Evolutionary conservation across 2,113 vertebrate genomes (phyloP).

Genomic region (Eulemur macaco): DNA sequence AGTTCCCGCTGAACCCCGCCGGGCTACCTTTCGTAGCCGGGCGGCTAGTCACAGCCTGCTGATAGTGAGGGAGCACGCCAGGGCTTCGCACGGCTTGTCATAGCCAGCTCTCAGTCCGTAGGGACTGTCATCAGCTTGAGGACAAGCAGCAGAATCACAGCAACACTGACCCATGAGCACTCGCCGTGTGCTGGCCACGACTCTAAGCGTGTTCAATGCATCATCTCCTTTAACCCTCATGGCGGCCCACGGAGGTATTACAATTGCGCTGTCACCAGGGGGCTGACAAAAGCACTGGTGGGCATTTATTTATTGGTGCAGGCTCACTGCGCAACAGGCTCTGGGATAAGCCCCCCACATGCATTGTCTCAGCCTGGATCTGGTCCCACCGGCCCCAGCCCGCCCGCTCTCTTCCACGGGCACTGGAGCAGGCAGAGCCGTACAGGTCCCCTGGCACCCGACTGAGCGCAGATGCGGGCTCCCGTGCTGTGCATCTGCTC

Average conservation of each 20-base stretch:
- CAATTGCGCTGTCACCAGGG: not conserved
- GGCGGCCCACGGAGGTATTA: fast-evolving
- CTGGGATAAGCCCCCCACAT: not conserved
- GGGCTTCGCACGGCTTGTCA: not conserved
- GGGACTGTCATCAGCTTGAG: no score
- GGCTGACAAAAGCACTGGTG: not conserved
- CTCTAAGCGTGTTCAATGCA: fast-evolving
- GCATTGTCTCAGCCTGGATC: no score
- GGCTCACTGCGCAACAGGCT: not conserved
- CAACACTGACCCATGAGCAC: fast-evolving
- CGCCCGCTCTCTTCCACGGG: not conserved
- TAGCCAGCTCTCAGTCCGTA: not conserved
- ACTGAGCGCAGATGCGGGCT: not conserved
- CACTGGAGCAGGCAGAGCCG: not conserved
- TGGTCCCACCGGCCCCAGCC: not conserved
- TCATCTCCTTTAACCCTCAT: not conserved
- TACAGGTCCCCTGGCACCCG: not conserved
- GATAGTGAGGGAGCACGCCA: not conserved
- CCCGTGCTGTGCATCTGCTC: fast-evolving
- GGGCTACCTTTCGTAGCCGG: not conserved
- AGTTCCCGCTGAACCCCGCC: not conserved
- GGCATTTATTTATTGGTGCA: fast-evolving
- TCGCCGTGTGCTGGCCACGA: fast-evolving
- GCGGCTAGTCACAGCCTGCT: not conserved
- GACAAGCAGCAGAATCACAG: no score